Percentiles rank a stretch among this genome's conserved stretches.
Evolutionary conservation across 2,888 invertebrate species (phyloP).

Genomic region (Mellilla xanthometata): DNA sequence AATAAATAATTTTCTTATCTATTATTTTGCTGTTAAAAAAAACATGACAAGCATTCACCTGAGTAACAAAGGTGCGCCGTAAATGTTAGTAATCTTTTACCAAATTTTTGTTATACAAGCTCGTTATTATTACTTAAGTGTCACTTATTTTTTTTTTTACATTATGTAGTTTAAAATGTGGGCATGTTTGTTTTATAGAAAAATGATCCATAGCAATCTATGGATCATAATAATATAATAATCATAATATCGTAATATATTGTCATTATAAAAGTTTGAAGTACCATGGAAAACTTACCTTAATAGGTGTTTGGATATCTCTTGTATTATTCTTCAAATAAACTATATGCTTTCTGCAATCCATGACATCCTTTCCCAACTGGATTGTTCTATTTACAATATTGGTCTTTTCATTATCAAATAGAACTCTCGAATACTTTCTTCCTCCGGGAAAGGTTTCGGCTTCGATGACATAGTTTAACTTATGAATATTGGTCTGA

Average conservation of each 20-base stretch:
- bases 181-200: too few species aligned
- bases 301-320: conserved; percentile 94
- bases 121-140: too few species aligned
- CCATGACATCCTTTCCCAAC: conserved; percentile 82
- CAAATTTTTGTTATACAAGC: too few species aligned
- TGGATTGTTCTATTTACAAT: conserved; percentile 84
- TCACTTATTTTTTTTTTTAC: too few species aligned
- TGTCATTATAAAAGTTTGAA: conserved; percentile 21
- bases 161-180: too few species aligned
- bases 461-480: conserved; percentile 91
- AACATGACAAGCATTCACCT: too few species aligned
- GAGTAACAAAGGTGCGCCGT: too few species aligned
- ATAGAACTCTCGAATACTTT: conserved; percentile 92
- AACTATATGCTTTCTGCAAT: conserved; percentile 90
- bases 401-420: conserved; percentile 84
- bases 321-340: conserved; percentile 93
- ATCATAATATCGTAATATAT: not conserved
- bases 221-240: too few species aligned
- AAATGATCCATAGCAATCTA: too few species aligned
- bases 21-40: too few species aligned
- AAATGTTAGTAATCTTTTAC: too few species aligned
- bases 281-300: conserved; percentile 60
- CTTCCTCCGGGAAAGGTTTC: conserved; percentile 89
- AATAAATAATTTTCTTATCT: too few species aligned
- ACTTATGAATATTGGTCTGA: conserved; percentile 75